These are phyloP conservation scores for Stictocephala bisonia DNA, from an alignment of 2,888 invertebrate species.

Conservation along the genomic window DNA sequence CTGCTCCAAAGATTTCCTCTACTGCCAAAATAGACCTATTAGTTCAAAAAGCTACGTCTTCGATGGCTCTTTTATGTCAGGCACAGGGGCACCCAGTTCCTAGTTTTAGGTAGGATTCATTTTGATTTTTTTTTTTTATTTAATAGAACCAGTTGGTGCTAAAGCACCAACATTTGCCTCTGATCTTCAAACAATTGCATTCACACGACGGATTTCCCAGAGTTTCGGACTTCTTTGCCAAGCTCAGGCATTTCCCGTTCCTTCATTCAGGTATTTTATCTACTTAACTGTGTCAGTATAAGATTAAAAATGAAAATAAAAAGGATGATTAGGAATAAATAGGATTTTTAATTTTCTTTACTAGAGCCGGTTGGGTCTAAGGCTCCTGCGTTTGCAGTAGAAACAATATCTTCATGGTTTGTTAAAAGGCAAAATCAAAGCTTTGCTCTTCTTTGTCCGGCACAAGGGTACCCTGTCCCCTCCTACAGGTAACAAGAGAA, in stretches of 20 bases:
- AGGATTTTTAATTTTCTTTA: not conserved
- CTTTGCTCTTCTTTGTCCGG: conserved; percentile 77
- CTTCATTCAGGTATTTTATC: conserved; percentile 69
- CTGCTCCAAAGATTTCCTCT: conserved; percentile 62
- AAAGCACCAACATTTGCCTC: conserved; percentile 72
- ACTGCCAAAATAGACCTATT: conserved; percentile 61
- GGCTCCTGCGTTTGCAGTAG: conserved; percentile 72
- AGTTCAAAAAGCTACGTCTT: conserved; percentile 52
- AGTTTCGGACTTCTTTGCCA: conserved; percentile 67
- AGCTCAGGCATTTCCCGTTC: conserved; percentile 71
- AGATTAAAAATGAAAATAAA: not conserved
- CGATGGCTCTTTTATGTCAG: conserved; percentile 65
- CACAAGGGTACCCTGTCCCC: conserved; percentile 81
- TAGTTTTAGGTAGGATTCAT: conserved; percentile 64
- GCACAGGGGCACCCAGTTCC: conserved; percentile 68
- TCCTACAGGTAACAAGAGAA: conserved; percentile 71
- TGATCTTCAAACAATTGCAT: conserved; percentile 65
- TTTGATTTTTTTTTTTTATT: not conserved
- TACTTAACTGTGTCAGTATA: conserved; percentile 2
- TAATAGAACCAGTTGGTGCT: conserved; percentile 66
- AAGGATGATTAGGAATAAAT: too few relatives aligned
- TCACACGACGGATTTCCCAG: conserved; percentile 57
- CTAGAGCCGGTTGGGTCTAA: conserved; percentile 69
- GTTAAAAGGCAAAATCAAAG: conserved; percentile 64
- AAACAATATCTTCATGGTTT: conserved; percentile 71